Conservation (phyloP, 2,888 invertebrate species). For the Caenorhabditis afra region DNA sequence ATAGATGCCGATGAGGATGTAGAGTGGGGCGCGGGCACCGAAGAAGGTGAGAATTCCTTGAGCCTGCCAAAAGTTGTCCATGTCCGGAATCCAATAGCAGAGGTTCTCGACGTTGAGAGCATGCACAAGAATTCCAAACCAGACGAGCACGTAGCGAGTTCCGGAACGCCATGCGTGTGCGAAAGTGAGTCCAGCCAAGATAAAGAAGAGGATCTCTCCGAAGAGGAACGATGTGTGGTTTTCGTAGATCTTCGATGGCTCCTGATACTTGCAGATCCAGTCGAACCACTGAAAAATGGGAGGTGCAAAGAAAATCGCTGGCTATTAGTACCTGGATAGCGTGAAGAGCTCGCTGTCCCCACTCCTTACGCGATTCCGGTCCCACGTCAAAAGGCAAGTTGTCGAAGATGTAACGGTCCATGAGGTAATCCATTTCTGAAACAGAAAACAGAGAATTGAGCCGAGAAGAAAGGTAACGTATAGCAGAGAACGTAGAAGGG, state of each 20-base stretch:
- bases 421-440: constrained; percentile 68
- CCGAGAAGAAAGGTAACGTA: not conserved
- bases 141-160: constrained; percentile 87
- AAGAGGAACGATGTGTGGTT: constrained; percentile 85
- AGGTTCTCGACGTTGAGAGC: constrained; percentile 87
- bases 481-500: not conserved
- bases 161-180: constrained; percentile 86
- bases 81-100: constrained; percentile 86
- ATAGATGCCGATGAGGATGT: constrained; percentile 86
- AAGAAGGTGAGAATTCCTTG: constrained; percentile 85
- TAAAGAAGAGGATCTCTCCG: constrained; percentile 84
- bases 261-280: constrained; percentile 79
- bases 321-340: constrained; percentile 69
- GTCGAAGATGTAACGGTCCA: constrained; percentile 75
- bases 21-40: constrained; percentile 86
- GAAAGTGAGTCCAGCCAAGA: constrained; percentile 85
- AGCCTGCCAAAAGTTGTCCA: constrained; percentile 91
- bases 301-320: too few species aligned
- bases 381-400: constrained; percentile 76
- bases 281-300: constrained; percentile 78
- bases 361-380: constrained; percentile 71
- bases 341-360: constrained; percentile 72
- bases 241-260: constrained; percentile 73
- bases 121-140: constrained; percentile 87
- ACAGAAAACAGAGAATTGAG: not conserved